Percentiles rank a stretch among this genome's conserved stretches.
phyloP scores from a whole-genome alignment of 2,113 vertebrate species.

The Zapus hudsonius region DNA sequence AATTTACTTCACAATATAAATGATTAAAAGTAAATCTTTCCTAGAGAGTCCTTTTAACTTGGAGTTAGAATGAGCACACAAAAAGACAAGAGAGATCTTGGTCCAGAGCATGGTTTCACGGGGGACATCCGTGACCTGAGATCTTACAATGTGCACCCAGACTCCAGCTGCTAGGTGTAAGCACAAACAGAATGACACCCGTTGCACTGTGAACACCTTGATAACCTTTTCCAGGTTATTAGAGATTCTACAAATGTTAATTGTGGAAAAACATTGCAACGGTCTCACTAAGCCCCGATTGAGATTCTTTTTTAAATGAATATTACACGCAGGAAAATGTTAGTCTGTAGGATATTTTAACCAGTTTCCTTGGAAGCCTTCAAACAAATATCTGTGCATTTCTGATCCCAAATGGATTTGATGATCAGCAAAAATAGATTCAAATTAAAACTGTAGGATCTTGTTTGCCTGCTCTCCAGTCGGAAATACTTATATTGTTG shows the following conservation, averaged over 20 bases:
- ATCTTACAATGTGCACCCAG: conserved; percentile 1
- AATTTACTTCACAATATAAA: conserved; percentile 16
- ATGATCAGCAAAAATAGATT: conserved; percentile 24
- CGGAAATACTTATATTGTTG: conserved; percentile 39
- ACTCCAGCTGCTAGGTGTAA: neutral
- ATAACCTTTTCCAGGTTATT: conserved; percentile 34
- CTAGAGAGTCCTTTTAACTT: neutral
- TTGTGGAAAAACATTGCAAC: conserved; percentile 37
- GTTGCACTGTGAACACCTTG: conserved; percentile 12
- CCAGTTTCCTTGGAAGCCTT: conserved; percentile 47
- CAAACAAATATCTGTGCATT: conserved; percentile 46
- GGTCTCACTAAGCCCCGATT: conserved; percentile 48
- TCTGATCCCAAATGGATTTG: conserved; percentile 55
- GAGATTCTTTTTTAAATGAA: no score
- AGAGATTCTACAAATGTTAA: conserved; percentile 55
- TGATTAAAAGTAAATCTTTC: conserved; percentile 4
- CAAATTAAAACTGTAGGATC: neutral
- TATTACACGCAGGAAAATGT: conserved; percentile 58
- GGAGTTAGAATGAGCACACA: neutral
- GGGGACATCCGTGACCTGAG: neutral
- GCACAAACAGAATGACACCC: conserved; percentile 12
- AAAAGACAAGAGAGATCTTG: conserved; percentile 1
- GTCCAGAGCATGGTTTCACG: no score
- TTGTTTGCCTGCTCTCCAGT: neutral
- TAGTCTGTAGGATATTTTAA: conserved; percentile 42